Evolutionary conservation across 2,888 invertebrate genomes (phyloP), one percentile per base, ranked within the genome.

Genomic region (Elysia crispata): DNA sequence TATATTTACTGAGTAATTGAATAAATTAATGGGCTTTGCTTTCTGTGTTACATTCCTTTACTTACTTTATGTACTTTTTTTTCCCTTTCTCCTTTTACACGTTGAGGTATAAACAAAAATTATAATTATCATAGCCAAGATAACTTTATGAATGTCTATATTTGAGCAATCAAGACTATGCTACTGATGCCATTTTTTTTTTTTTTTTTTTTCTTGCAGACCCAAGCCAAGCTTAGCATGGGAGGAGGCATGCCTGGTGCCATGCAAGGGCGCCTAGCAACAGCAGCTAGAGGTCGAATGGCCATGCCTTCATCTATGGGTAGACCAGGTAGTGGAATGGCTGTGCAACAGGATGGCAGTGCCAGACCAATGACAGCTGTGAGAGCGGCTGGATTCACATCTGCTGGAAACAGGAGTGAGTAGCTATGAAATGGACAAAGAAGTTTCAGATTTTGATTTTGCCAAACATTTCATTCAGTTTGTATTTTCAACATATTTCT

Each of bases 341-440:
- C 86, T 31, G 90, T 87, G 18, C 28, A 30, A 8, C 90, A 88
- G 3, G 91, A 90, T 75, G 88, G 89, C 23, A 89, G 87, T 73
- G 93, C 93, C 30, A 90, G 99, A 79, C 99, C 99, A 0, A 98
- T 99, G 94, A 99, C 99, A 1, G 98, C 99, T 1, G 97, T 99
- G 60, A 94, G 97, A 80, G 98, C 97, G 13, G 98, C 97, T 33
- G 99, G 99, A 0, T 99, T 97, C 92, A 97, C 97, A 5, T 97
- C 97, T 1, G 94, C 94, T 73, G 92, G 93, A 31, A 89, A 94
- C 92, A 85, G 94, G 93, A 88, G 89, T 89, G 74, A 25, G 64
- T 41, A 11, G 3, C 41, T 41, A 11, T 11, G 11, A 41, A 41
- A 11, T 41, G 11, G 41, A 41, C 41, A 3, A 41, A 41, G 11